Conservation (phyloP, 2,888 invertebrate genomes). For the Drosophila neonasuta region DNA sequence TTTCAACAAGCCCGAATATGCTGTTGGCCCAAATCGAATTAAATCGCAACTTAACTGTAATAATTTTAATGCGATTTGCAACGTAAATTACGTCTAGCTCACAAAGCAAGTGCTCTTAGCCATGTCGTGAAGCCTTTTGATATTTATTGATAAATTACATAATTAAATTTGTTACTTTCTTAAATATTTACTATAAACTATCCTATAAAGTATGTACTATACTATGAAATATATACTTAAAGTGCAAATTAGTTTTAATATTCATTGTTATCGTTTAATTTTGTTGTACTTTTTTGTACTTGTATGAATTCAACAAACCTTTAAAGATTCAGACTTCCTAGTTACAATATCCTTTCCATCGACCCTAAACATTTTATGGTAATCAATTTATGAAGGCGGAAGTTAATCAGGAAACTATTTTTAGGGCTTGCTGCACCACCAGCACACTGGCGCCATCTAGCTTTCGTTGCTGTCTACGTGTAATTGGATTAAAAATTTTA, state of each 20-base stretch:
- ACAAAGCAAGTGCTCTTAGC: neutral
- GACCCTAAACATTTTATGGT: neutral
- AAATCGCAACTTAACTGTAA: constrained; percentile 8
- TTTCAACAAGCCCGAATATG: neutral
- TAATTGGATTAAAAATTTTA: neutral
- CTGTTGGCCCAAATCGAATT: constrained; percentile 11
- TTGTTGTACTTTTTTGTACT: no score
- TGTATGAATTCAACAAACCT: no score
- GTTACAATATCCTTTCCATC: neutral
- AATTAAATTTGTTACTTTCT: no score
- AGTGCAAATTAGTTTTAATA: no score
- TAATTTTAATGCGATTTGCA: neutral
- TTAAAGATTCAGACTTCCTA: neutral
- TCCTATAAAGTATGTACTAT: no score
- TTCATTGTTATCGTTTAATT: no score
- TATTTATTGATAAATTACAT: neutral
- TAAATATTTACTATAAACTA: no score
- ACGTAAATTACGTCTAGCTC: no score
- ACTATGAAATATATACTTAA: no score
- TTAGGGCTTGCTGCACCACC: neutral
- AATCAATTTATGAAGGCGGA: neutral
- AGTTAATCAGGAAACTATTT: neutral
- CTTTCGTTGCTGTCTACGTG: neutral
- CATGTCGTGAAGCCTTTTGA: neutral
- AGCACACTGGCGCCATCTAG: neutral